Conservation (phyloP, 2,888 invertebrate genomes). For the Coelopa pilipes region DNA sequence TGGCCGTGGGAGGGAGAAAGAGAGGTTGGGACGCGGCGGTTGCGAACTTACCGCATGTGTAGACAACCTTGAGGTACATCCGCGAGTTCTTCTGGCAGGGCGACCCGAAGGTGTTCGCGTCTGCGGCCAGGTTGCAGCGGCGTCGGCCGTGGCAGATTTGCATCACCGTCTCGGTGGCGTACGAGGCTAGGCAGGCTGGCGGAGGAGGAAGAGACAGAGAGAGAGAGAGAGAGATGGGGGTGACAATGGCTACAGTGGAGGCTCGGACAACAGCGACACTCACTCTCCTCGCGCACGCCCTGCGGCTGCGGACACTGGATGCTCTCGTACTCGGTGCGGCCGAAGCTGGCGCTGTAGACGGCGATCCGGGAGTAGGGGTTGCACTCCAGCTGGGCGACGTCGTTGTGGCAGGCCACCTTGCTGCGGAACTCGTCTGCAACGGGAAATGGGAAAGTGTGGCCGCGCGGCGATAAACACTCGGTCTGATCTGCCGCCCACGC, state of each 20-base stretch:
- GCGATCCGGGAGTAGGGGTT: constrained; percentile 88
- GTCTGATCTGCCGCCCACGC: too few relatives aligned
- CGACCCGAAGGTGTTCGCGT: constrained; percentile 84
- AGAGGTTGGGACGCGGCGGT: too few relatives aligned
- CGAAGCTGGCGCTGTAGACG: constrained; percentile 92
- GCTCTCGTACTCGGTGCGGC: constrained; percentile 90
- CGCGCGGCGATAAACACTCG: background rate
- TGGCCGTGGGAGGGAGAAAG: too few relatives aligned
- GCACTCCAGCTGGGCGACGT: constrained; percentile 87
- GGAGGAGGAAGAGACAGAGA: constrained; percentile 30
- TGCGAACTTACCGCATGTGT: constrained; percentile 82
- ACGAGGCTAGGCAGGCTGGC: constrained; percentile 86
- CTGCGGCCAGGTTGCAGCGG: constrained; percentile 83
- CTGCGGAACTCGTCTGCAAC: constrained; percentile 91
- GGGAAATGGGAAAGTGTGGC: background rate
- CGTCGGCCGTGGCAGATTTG: constrained; percentile 87
- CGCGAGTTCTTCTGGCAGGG: constrained; percentile 84
- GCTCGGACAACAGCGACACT: constrained; percentile 65
- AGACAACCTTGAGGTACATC: constrained; percentile 88
- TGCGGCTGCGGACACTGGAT: constrained; percentile 88
- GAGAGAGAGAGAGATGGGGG: background rate
- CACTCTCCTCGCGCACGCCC: constrained; percentile 89
- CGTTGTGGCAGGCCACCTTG: constrained; percentile 93
- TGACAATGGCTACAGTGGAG: background rate
- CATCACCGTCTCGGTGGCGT: constrained; percentile 91